phyloP scores from a whole-genome alignment of 2,113 vertebrate genomes.

The Gymnobelideus leadbeateri region DNA sequence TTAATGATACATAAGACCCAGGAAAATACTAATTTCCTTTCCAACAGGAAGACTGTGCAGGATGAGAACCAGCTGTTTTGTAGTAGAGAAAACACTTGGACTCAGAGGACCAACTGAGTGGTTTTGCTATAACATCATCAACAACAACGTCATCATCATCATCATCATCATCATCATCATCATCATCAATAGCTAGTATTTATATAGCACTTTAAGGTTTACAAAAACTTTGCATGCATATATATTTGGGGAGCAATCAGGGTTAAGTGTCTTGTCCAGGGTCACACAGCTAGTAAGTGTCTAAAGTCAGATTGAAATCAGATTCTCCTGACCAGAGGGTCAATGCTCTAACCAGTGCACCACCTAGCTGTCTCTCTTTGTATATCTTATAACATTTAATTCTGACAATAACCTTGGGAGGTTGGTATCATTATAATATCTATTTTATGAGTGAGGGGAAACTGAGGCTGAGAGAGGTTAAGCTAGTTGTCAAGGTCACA shows the following conservation, averaged over 20 bases:
- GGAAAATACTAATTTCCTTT: not conserved
- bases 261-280: not conserved
- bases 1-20: not conserved
- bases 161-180: no score
- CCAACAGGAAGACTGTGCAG: not conserved
- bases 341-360: no score
- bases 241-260: not conserved
- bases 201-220: not conserved
- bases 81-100: not conserved
- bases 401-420: not conserved
- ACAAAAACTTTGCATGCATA: not conserved
- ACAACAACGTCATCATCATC: no score
- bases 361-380: not conserved
- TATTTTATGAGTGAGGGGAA: not conserved
- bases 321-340: not conserved
- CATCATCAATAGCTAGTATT: no score
- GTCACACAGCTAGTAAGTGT: not conserved
- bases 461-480: not conserved
- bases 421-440: not conserved
- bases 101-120: not conserved
- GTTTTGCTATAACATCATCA: not conserved
- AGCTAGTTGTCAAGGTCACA: not conserved
- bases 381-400: not conserved
- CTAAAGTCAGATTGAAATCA: not conserved
- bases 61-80: not conserved